phyloP scores from a whole-genome alignment of 2,888 invertebrate genomes.

The Clostera curtula region DNA sequence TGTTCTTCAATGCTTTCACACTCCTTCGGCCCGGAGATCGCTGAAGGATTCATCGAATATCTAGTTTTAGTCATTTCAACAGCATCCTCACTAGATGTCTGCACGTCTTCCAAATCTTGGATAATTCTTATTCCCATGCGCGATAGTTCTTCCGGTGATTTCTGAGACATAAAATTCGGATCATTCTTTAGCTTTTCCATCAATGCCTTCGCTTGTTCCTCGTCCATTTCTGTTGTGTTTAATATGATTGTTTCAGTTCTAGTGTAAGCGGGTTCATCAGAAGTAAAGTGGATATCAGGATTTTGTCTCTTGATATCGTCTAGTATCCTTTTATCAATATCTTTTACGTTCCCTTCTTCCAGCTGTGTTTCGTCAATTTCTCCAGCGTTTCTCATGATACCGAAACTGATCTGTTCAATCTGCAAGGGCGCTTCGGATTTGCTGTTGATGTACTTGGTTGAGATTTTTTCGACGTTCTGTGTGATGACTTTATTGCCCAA shows the following conservation, averaged over 20 bases:
- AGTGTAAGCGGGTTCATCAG: slow-evolving; percentile 61
- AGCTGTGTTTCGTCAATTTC: slow-evolving; percentile 51
- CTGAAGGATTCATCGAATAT: slow-evolving; percentile 57
- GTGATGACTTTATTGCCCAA: slow-evolving; percentile 67
- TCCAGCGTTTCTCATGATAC: slow-evolving; percentile 53
- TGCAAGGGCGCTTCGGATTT: slow-evolving; percentile 62
- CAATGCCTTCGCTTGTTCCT: slow-evolving; percentile 58
- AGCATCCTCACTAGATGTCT: slow-evolving; percentile 40
- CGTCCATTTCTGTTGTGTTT: slow-evolving; percentile 65
- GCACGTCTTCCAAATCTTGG: slow-evolving; percentile 56
- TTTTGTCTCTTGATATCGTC: slow-evolving; percentile 64
- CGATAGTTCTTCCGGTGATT: slow-evolving; percentile 58
- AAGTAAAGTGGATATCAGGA: slow-evolving; percentile 64
- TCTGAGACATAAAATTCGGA: slow-evolving; percentile 64
- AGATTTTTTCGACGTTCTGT: slow-evolving; percentile 62
- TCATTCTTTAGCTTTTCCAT: slow-evolving; percentile 66
- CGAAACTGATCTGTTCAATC: slow-evolving; percentile 66
- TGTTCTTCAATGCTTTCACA: slow-evolving; percentile 32
- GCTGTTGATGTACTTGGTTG: slow-evolving; percentile 55
- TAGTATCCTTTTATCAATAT: slow-evolving; percentile 55
- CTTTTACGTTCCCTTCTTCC: slow-evolving; percentile 61
- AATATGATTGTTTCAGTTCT: slow-evolving; percentile 72
- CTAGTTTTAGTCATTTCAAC: slow-evolving; percentile 59
- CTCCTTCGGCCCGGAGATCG: slow-evolving; percentile 56
- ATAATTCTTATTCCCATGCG: slow-evolving; percentile 58